A percentile compares a stretch with the other conserved stretches of the same genome.
phyloP scores from a whole-genome alignment of 2,113 vertebrate genomes.

The Anhinga rufa region DNA sequence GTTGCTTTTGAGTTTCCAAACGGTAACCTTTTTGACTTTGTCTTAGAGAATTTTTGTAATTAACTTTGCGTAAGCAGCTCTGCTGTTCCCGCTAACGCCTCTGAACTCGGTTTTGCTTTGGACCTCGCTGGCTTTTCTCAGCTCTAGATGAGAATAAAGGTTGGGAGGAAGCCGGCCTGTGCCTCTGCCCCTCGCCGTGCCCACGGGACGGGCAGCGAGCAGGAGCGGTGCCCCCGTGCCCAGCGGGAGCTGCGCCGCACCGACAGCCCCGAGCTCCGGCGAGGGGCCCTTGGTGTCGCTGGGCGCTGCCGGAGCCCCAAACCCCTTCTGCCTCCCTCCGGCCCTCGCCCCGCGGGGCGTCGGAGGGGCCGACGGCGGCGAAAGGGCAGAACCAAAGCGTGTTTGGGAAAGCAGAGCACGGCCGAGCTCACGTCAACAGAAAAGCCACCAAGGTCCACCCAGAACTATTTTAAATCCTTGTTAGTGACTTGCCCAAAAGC shows the following conservation, averaged over 20 bases:
- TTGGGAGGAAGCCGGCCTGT: neutral
- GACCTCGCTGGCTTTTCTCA: neutral
- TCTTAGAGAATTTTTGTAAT: slow-evolving; percentile 17
- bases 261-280: neutral
- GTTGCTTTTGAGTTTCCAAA: slow-evolving; percentile 27
- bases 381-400: neutral
- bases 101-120: neutral
- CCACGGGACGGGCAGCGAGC: neutral
- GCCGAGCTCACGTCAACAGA: neutral
- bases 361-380: neutral
- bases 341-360: rapidly evolving
- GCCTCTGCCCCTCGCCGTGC: neutral
- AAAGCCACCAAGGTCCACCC: neutral
- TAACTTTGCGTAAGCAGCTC: neutral
- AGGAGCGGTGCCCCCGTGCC: rapidly evolving
- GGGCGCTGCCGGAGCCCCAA: neutral
- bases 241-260: neutral
- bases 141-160: neutral
- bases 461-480: neutral
- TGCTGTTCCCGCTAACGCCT: neutral
- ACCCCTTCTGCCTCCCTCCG: neutral
- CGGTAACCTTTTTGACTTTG: neutral
- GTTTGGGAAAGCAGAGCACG: rapidly evolving
- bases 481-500: neutral
- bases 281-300: neutral